Evolutionary conservation across 1,140 invertebrate genomes (phyloP), one percentile per base, ranked within the genome.

Genomic region (Ylistrum balloti): DNA sequence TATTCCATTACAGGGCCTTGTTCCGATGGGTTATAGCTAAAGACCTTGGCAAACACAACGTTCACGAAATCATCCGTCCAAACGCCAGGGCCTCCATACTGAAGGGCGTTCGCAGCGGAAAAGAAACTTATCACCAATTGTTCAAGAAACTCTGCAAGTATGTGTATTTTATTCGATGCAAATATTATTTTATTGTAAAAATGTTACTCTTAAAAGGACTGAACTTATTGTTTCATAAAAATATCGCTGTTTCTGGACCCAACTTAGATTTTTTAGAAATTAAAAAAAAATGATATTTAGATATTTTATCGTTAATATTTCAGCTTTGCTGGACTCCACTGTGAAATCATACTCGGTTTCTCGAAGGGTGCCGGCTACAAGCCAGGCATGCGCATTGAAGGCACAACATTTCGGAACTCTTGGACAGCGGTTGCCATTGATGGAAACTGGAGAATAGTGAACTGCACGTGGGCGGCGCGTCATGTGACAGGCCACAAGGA

Each of bases 1-100:
- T 45, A 13, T 17, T 45, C 17, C 1, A 45, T 96, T 93, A 88
- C 91, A 97, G 98, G 94, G 99, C 99, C 3, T 99, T 99, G 93
- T 99, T 99, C 97, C 97, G 99, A 93, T 99, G 99, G 99, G 99
- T 99, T 88, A 99, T 99, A 0, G 99, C 99, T 2, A 99, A 99
- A 96, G 99, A 99, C 97, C 96, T 99, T 45, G 99, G 99, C 96
- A 98, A 98, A 86, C 99, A 99, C 97, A 92, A 93, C 20, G 93
- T 94, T 3, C 99, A 99, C 94, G 94, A 95, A 17, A 95, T 95
- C 34, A 98, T 99, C 85, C 91, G 93, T 20, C 93, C 94, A 1
- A 94, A 95, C 32, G 89, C 94, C 3, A 98, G 99, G 94, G 99
- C 99, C 0, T 98, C 99, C 0, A 98, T 99, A 13, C 96, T 99